Conservation (phyloP, 2,113 vertebrate genomes). For the Apeltes quadracus region DNA sequence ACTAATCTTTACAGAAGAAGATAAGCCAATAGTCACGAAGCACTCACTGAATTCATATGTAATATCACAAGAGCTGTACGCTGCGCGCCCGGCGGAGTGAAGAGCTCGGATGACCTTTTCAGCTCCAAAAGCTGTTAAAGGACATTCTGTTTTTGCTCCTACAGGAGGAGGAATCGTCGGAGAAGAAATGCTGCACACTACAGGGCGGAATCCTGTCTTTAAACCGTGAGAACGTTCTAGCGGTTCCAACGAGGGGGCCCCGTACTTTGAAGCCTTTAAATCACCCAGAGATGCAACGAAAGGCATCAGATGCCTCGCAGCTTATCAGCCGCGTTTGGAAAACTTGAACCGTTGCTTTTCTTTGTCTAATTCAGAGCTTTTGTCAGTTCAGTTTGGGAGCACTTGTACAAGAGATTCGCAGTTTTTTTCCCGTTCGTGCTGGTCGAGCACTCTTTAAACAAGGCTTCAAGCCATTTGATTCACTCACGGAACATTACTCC, state of each 20-base stretch:
- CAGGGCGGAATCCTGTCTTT: not conserved
- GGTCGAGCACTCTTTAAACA: constrained; percentile 36
- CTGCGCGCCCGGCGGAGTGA: constrained; percentile 4
- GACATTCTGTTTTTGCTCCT: constrained; percentile 24
- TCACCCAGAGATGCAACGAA: constrained; percentile 24
- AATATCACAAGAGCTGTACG: constrained; percentile 30
- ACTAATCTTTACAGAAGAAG: constrained; percentile 60
- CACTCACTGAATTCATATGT: constrained; percentile 32
- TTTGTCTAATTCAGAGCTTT: constrained; percentile 15
- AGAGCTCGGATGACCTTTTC: constrained; percentile 22
- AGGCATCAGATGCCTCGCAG: constrained; percentile 2
- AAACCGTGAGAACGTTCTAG: constrained; percentile 1
- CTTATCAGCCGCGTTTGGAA: constrained; percentile 4
- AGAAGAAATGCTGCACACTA: constrained; percentile 14
- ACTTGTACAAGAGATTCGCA: constrained; percentile 13
- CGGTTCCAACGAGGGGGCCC: not conserved
- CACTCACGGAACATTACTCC: constrained; percentile 32
- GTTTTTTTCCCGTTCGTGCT: not conserved
- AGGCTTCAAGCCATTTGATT: constrained; percentile 42
- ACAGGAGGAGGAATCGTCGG: not conserved
- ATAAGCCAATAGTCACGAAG: constrained; percentile 59
- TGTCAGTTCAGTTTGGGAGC: constrained; percentile 7
- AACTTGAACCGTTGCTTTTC: constrained; percentile 27
- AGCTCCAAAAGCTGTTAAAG: constrained; percentile 25
- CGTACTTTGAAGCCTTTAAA: constrained; percentile 5